A percentile compares a stretch with the other conserved stretches of the same genome.
phyloP scores from a whole-genome alignment of 2,113 vertebrate genomes.

The Megalops atlanticus region DNA sequence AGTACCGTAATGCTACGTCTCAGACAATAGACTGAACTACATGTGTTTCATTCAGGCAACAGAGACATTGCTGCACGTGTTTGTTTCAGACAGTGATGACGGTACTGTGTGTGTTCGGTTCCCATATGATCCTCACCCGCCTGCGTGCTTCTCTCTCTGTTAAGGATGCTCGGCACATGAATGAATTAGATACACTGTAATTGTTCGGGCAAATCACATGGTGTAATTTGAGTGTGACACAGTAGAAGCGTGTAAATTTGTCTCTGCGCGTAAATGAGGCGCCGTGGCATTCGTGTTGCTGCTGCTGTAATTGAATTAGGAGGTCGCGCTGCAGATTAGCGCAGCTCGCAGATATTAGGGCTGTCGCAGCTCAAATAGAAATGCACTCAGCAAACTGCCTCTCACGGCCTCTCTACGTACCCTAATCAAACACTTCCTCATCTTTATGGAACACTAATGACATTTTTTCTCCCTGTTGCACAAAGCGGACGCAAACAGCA shows the following conservation, averaged over 20 bases:
- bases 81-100: neutral
- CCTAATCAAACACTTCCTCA: conserved; percentile 15
- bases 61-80: too few relatives aligned
- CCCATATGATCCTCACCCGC: neutral
- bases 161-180: neutral
- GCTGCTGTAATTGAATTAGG: neutral
- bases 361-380: neutral
- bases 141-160: neutral
- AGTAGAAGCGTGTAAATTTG: neutral
- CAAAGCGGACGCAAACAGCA: neutral
- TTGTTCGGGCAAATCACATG: neutral
- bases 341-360: neutral
- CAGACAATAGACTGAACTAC: too few relatives aligned
- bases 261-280: neutral
- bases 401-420: neutral
- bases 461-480: neutral
- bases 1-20: too few relatives aligned
- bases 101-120: neutral
- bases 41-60: too few relatives aligned
- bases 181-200: neutral
- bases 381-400: conserved; percentile 12
- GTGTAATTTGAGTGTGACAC: neutral
- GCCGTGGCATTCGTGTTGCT: neutral
- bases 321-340: neutral
- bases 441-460: conserved; percentile 10